These are phyloP conservation scores for Phoronis australis DNA, from an alignment of 2,888 invertebrate species.

Conservation along the genomic window DNA sequence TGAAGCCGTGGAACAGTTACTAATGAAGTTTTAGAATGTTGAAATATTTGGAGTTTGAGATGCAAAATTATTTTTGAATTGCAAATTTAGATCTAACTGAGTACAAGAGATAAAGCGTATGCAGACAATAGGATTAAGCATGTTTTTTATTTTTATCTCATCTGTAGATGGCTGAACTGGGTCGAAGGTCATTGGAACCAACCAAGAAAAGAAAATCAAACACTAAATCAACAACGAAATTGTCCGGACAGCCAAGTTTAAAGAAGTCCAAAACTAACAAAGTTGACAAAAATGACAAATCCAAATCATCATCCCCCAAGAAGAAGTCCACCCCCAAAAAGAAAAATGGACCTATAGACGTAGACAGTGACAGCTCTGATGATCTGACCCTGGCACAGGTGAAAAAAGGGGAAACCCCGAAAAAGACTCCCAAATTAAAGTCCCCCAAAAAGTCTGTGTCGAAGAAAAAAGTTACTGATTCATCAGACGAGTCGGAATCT, in stretches of 20 bases:
- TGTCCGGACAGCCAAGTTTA: too few species aligned
- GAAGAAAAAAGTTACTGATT: conserved; percentile 8
- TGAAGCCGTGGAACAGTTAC: too few species aligned
- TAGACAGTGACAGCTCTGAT: not conserved
- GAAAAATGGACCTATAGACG: not conserved
- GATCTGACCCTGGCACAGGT: conserved; percentile 1
- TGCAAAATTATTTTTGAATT: too few species aligned
- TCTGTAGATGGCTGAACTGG: conserved; percentile 29
- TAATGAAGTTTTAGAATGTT: too few species aligned
- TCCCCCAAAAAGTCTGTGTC: too few species aligned
- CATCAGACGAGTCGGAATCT: too few species aligned
- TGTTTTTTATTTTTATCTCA: too few species aligned
- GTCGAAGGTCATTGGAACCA: conserved; percentile 23
- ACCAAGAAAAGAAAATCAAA: conserved; percentile 20
- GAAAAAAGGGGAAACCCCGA: conserved; percentile 15
- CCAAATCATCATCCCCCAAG: not conserved
- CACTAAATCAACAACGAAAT: not conserved
- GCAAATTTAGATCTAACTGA: too few species aligned
- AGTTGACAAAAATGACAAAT: conserved; percentile 7
- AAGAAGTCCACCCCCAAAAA: conserved; percentile 9
- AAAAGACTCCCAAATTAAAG: conserved; percentile 2
- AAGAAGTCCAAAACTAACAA: conserved; percentile 19
- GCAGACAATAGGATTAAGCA: too few species aligned
- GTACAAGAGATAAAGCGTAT: too few species aligned
- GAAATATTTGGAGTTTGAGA: too few species aligned